Percentiles rank a stretch among this genome's conserved stretches.
Evolutionary conservation across 2,113 vertebrate genomes (phyloP).

Genomic region (Mesitornis unicolor): DNA sequence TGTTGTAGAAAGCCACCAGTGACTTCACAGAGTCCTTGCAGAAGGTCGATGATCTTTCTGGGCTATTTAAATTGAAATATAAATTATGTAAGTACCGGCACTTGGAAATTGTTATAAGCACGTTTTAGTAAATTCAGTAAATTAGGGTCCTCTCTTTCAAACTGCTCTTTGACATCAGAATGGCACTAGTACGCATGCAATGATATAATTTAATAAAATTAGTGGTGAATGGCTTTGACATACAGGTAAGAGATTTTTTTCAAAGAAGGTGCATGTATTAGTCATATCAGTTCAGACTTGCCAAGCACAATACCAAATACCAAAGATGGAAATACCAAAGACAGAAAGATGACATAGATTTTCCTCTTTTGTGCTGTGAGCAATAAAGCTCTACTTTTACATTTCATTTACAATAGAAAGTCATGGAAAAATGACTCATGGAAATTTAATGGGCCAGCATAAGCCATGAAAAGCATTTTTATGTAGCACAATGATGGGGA

Average conservation of each 20-base stretch:
- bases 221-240: neutral
- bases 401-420: neutral
- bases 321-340: conserved; percentile 38
- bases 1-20: conserved; percentile 83
- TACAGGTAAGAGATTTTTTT: neutral
- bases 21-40: conserved; percentile 84
- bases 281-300: conserved; percentile 5
- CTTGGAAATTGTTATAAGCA: neutral
- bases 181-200: neutral
- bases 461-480: neutral
- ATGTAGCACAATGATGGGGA: neutral
- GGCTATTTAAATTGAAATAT: conserved; percentile 69
- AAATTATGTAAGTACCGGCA: neutral
- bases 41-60: conserved; percentile 75
- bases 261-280: neutral
- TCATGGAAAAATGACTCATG: conserved; percentile 12
- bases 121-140: neutral
- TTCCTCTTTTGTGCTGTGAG: neutral
- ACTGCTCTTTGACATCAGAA: neutral
- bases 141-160: neutral
- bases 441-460: neutral
- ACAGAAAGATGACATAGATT: conserved; percentile 3
- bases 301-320: conserved; percentile 3
- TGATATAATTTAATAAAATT: neutral
- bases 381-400: conserved; percentile 6